phyloP scores from a whole-genome alignment of 2,113 vertebrate species.

The Thryonomys swinderianus region DNA sequence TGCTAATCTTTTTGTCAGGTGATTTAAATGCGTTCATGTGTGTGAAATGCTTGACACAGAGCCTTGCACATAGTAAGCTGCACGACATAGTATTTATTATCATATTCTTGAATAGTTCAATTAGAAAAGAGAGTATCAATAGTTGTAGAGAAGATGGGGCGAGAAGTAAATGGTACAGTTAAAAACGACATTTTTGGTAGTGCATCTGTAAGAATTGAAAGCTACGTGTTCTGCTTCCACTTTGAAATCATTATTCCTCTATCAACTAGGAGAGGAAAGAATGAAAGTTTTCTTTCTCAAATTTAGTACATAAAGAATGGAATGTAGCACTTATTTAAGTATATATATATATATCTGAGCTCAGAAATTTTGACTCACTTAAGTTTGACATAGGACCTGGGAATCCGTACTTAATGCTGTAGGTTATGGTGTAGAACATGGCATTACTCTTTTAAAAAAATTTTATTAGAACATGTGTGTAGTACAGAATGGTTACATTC shows the following conservation, averaged over 20 bases:
- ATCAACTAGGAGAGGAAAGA: background rate
- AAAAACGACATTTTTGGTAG: background rate
- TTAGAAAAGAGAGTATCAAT: background rate
- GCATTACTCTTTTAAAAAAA: background rate
- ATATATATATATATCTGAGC: background rate
- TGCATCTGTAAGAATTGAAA: background rate
- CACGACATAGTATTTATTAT: background rate
- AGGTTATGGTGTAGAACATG: background rate
- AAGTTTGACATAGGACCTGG: background rate
- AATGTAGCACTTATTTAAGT: background rate
- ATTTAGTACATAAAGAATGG: background rate
- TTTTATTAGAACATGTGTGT: background rate
- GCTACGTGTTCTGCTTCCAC: background rate
- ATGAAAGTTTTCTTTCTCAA: background rate
- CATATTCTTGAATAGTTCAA: background rate
- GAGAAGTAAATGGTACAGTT: background rate
- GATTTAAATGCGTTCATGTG: background rate
- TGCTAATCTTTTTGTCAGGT: background rate
- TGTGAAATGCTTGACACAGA: background rate
- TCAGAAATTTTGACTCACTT: conserved; percentile 9
- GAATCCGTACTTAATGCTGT: background rate
- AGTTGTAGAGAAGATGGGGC: background rate
- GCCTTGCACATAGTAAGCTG: background rate
- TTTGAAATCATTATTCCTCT: background rate
- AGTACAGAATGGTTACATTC: background rate